Base-by-base conservation (phyloP, 2,797 vertebrate species). In the Enteromius trimaculatus region DNA sequence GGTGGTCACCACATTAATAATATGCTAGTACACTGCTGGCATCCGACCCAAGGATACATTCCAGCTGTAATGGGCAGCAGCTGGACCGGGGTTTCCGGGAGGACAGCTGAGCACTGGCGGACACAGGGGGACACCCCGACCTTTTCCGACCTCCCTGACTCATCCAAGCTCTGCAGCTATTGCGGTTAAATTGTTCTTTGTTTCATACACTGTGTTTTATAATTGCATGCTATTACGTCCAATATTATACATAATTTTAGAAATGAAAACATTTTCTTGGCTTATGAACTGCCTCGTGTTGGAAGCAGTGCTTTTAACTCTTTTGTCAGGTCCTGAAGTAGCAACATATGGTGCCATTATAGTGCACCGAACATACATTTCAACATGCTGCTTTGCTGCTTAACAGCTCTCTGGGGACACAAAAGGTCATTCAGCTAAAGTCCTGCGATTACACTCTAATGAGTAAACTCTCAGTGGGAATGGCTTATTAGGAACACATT, bases 1-100 rank as follows among this genome's bases (percentile, higher is more conserved):
- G 70, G 86, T 91, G 92, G 93, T 91, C 90, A 89, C 88, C 87
- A 68, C 84, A 89, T 92, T 93, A 94, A 92, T 93, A 94, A 93
- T 92, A 92, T 92, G 92, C 92, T 92, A 92, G 91, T 90, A 89
- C 90, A 82, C 90, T 91, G 84, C 88, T 90, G 92, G 90, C 91
- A 92, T 93, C 89, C 90, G 90, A 93, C 93, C 93, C 92, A 78
- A 88, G 90, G 93, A 94, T 92, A 90, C 93, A 93, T 96, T 95
- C 95, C 92, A 93, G 90, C 90, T 90, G 92, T 95, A 96, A 96
- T 92, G 90, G 91, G 88, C 92, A 92, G 92, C 93, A 93, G 94
- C 94, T 95, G 95, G 93, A 90, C 86, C 23, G 21, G 88, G 86
- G 92, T 90, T 94, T 95, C 94, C 91, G 88, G 91, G 90, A 91